A percentile compares a stretch with the other conserved stretches of the same genome.
These are phyloP conservation scores for Crambe crambe DNA, from an alignment of 37 sponge, comb jelly and placozoan species.

Conservation along the genomic window DNA sequence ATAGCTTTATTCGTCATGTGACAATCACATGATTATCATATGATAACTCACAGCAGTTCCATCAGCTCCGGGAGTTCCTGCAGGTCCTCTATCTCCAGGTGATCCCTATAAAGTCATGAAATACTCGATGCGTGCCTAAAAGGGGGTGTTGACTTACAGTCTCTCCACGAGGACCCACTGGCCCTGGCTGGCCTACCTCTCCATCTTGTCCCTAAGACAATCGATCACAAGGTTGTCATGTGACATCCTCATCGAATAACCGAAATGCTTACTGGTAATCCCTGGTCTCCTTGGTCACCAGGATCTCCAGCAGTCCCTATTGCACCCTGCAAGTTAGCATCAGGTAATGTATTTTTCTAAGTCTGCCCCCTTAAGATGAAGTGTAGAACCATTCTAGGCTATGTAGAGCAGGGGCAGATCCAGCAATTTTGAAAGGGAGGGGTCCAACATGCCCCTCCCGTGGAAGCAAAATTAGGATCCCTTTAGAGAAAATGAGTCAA, in stretches of 20 bases:
- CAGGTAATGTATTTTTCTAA: neutral
- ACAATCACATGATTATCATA: too few relatives aligned
- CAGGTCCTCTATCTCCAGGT: conserved; percentile 50
- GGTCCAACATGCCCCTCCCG: too few relatives aligned
- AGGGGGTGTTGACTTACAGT: conserved; percentile 5
- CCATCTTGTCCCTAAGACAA: conserved; percentile 32
- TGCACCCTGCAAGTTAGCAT: conserved; percentile 27
- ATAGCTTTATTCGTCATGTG: neutral
- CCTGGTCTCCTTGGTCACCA: conserved; percentile 49
- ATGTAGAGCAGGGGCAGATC: neutral
- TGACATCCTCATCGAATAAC: too few relatives aligned
- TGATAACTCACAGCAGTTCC: conserved; percentile 44
- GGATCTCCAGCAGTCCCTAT: conserved; percentile 48
- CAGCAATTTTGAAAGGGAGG: too few relatives aligned
- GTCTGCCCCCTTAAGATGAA: neutral
- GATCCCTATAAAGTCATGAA: conserved; percentile 24
- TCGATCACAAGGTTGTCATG: neutral
- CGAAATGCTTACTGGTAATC: neutral
- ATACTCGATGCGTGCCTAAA: neutral
- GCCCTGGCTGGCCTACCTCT: conserved; percentile 26
- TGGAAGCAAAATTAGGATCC: too few relatives aligned
- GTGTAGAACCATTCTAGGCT: neutral
- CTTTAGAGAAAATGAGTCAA: too few relatives aligned
- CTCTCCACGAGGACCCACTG: conserved; percentile 56
- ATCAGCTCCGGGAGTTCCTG: conserved; percentile 61